Conservation (phyloP, 35 echinoderm and acorn worm species). For the Heliocidaris tuberculata region DNA sequence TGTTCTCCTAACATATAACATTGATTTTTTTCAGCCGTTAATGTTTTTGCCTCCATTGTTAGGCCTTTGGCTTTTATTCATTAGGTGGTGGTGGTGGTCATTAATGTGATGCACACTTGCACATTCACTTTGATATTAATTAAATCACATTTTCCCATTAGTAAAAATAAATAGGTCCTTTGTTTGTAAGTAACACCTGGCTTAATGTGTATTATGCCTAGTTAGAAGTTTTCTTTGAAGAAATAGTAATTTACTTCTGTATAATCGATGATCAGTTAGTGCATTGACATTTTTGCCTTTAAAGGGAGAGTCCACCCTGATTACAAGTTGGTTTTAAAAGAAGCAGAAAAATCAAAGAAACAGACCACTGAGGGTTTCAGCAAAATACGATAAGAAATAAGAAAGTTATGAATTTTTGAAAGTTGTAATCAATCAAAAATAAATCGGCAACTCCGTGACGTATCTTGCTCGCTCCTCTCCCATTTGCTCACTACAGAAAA, state of each 20-base stretch:
- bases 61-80: neutral
- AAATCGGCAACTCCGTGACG: too few species aligned
- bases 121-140: neutral
- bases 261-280: neutral
- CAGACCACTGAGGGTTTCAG: too few species aligned
- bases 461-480: too few species aligned
- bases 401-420: too few species aligned
- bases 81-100: neutral
- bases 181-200: neutral
- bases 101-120: neutral
- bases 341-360: too few species aligned
- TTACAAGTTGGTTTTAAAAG: too few species aligned
- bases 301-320: too few species aligned
- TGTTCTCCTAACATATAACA: too few species aligned
- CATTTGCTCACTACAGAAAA: too few species aligned
- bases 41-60: neutral
- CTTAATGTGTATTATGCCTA: neutral
- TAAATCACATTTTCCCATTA: neutral
- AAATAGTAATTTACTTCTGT: neutral
- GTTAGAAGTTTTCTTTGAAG: neutral
- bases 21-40: too few species aligned
- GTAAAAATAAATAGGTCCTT: neutral
- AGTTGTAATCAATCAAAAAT: too few species aligned
- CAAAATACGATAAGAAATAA: too few species aligned
- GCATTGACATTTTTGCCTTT: neutral